Conservation (phyloP, 2,113 vertebrate species). For the Natator depressus region DNA sequence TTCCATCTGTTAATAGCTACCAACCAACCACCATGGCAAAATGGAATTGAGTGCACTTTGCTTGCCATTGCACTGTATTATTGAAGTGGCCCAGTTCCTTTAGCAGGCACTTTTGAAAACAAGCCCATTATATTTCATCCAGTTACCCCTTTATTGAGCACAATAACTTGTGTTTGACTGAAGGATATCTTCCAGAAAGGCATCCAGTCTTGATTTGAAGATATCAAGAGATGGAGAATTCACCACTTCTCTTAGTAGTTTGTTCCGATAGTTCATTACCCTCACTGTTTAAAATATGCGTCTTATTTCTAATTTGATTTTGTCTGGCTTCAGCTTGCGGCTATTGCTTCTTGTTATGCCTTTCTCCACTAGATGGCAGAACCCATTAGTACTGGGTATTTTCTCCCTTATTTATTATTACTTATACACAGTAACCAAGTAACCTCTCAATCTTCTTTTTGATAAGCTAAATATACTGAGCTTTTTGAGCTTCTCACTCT, state of each 20-base stretch:
- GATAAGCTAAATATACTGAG: neutral
- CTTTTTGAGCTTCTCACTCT: neutral
- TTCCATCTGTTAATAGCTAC: neutral
- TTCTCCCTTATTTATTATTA: conserved; percentile 40
- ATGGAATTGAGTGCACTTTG: neutral
- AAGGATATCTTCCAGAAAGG: conserved; percentile 61
- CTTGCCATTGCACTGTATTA: neutral
- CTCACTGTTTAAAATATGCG: conserved; percentile 56
- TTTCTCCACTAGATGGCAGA: conserved; percentile 70
- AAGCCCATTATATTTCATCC: too few species aligned
- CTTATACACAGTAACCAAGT: conserved; percentile 12
- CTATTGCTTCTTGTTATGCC: conserved; percentile 70
- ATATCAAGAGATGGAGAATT: conserved; percentile 66
- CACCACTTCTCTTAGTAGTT: conserved; percentile 69
- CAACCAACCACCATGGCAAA: neutral
- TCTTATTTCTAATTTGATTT: conserved; percentile 68
- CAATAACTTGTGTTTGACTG: neutral
- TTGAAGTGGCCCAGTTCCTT: neutral
- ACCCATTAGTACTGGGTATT: conserved; percentile 50
- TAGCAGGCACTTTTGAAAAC: neutral
- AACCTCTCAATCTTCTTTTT: neutral
- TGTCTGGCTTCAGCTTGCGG: conserved; percentile 70
- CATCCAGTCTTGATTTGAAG: conserved; percentile 69
- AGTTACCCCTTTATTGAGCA: too few species aligned
- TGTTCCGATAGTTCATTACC: conserved; percentile 65